These are phyloP conservation scores for Zophobas atratus DNA, from an alignment of 1,140 invertebrate species.

Conservation along the genomic window DNA sequence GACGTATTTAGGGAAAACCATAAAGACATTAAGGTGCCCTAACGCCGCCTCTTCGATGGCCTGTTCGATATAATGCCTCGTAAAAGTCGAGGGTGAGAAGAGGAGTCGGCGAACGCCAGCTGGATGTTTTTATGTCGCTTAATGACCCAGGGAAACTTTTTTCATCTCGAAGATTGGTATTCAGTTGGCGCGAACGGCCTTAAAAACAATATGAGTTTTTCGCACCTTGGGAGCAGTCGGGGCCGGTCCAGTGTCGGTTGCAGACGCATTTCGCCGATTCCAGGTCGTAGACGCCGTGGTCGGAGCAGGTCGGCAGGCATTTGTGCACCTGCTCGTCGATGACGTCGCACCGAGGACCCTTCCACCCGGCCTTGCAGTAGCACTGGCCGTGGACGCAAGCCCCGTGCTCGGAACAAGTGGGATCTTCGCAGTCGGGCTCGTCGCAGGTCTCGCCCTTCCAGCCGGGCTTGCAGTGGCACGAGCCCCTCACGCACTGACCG, in stretches of 20 bases:
- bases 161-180: constrained; percentile 27
- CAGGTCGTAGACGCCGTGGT: constrained; percentile 91
- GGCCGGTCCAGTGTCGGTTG: constrained; percentile 90
- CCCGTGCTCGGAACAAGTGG: constrained; percentile 92
- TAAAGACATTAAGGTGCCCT: constrained; percentile 10
- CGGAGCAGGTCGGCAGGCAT: constrained; percentile 91
- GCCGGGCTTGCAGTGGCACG: constrained; percentile 90
- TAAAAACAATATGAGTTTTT: constrained; percentile 14
- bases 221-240: constrained; percentile 91
- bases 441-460: constrained; percentile 82
- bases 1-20: constrained; percentile 17
- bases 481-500: constrained; percentile 90
- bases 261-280: constrained; percentile 90
- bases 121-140: constrained; percentile 28
- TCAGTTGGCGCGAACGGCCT: background rate
- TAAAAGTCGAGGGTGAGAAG: constrained; percentile 14
- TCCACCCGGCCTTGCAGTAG: constrained; percentile 96
- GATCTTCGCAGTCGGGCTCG: constrained; percentile 73
- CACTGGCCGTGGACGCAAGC: constrained; percentile 94
- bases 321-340: constrained; percentile 91
- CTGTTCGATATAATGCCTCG: constrained; percentile 7
- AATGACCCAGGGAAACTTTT: constrained; percentile 32
- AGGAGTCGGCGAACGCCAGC: constrained; percentile 6
- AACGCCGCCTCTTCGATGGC: constrained; percentile 3
- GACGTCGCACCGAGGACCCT: constrained; percentile 89